Base-by-base conservation (phyloP, 1,140 invertebrate species). In the Tetragnatha versicolor region DNA sequence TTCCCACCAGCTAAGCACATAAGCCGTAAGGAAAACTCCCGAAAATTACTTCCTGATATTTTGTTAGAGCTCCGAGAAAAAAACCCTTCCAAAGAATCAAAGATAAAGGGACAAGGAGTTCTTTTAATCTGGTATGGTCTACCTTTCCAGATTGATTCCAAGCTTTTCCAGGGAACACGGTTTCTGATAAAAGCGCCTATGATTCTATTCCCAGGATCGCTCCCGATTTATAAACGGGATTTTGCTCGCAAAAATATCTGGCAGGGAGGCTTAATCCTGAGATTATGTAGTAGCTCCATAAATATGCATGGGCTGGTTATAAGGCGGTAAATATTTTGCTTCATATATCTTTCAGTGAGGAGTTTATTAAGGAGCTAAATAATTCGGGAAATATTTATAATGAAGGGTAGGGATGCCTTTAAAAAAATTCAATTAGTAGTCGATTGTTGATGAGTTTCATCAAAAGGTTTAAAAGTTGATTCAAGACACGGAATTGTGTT, bases 11-110 rank as follows among this genome's bases (percentile, higher is more conserved):
- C 14, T 69, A 69, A 69, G 66, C 14, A 69, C 66, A 69, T 69
- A 69, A 69, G 66, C 47, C 49, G 45, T 37, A 53, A 69, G 66
- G 42, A 69, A 69, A 69, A 69, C 66, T 69, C 31, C 47, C 47
- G 66, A 69, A 69, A 69, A 69, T 69, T 69, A 69, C 66, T 69
- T 69, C 66, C 66, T 69, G 47, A 69, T 69, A 69, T 69, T 69
- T 69, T 53, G 47, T 53, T 37, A 47, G 27, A 33, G 10, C 33
- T n/a, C n/a, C 17, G 42, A n/a, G 53, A 12, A 2, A 68, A 33
- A 33, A 47, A 53, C n/a, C n/a, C n/a, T n/a, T n/a, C n/a, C n/a
- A 49, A 51, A 37, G 31, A 53, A 68, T 29, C 33, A 51, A 69
- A 69, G 66, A 45, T 69, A 68, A 68, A 47, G 42, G 49, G 42